These are phyloP conservation scores for Eubucco bourcierii DNA, from an alignment of 2,113 vertebrate species.

Conservation along the genomic window DNA sequence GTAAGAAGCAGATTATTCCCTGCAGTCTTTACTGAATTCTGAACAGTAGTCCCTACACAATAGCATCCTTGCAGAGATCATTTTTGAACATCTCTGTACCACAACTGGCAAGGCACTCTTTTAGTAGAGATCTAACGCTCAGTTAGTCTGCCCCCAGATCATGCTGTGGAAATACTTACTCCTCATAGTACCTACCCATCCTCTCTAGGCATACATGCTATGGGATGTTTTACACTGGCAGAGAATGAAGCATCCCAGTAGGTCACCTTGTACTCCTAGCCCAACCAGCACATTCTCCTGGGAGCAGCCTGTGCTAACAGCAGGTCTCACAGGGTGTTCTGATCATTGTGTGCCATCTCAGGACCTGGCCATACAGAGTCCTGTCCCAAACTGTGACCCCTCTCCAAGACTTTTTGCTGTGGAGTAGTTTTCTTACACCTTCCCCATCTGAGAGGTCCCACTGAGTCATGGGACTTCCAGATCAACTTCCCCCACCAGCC, in stretches of 20 bases:
- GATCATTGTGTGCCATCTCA: no score
- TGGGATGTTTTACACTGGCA: neutral
- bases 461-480: constrained; percentile 52
- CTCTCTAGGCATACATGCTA: neutral
- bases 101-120: neutral
- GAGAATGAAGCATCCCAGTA: neutral
- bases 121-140: neutral
- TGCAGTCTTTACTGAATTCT: neutral
- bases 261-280: neutral
- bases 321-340: neutral
- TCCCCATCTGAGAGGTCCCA: neutral
- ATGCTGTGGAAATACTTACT: neutral
- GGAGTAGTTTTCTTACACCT: neutral
- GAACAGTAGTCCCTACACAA: neutral
- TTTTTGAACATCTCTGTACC: neutral
- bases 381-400: neutral
- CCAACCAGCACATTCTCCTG: neutral
- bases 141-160: neutral
- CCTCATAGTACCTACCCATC: neutral
- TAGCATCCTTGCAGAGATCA: neutral
- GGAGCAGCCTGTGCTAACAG: neutral
- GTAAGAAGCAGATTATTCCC: neutral
- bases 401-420: neutral
- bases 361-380: neutral
- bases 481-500: constrained; percentile 31